These are phyloP conservation scores for Acanthosepion esculentum DNA, from an alignment of 2,888 invertebrate genomes.

Conservation along the genomic window DNA sequence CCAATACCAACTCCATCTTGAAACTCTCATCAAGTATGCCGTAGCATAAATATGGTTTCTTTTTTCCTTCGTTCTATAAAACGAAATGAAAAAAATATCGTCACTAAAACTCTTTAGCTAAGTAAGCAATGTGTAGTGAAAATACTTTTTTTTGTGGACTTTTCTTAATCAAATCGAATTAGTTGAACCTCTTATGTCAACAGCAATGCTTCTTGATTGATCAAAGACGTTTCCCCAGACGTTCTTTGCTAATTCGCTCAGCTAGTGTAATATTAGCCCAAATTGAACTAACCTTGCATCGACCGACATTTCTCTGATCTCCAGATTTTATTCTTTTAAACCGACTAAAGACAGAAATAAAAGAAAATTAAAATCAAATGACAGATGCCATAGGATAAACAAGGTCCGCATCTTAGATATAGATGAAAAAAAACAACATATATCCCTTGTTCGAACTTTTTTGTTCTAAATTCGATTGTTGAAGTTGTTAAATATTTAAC, in stretches of 20 bases:
- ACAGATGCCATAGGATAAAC: too few species aligned
- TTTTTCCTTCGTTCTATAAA: too few species aligned
- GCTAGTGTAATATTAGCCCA: background rate
- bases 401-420: too few species aligned
- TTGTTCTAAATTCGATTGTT: too few species aligned
- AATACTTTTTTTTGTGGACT: background rate
- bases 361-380: too few species aligned
- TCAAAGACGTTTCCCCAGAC: background rate
- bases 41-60: too few species aligned
- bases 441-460: too few species aligned
- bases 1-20: too few species aligned
- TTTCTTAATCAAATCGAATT: background rate
- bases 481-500: too few species aligned
- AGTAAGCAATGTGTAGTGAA: background rate
- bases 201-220: background rate
- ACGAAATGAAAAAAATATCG: background rate
- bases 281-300: background rate
- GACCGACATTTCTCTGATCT: background rate
- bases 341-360: too few species aligned
- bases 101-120: background rate
- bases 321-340: background rate
- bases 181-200: background rate
- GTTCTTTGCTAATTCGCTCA: background rate
- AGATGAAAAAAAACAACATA: too few species aligned
- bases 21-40: too few species aligned